A percentile compares a stretch with the other conserved stretches of the same genome.
Evolutionary conservation across 2,113 vertebrate species (phyloP).

Genomic region (Pelvicachromis taeniatus): DNA sequence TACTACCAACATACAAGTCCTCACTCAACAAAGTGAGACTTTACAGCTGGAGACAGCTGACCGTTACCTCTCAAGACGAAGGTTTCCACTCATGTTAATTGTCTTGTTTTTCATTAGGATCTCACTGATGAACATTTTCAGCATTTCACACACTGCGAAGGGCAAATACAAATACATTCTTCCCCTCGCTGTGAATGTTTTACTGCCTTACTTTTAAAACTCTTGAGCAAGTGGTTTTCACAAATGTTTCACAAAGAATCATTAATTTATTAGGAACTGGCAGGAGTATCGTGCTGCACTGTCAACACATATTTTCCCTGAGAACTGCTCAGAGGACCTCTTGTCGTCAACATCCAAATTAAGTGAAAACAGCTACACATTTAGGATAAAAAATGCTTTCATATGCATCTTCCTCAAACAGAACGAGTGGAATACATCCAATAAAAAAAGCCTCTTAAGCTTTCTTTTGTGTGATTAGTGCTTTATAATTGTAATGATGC

Average conservation of each 20-base stretch:
- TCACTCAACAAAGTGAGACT: background rate
- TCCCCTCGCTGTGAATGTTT: background rate
- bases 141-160: background rate
- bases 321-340: background rate
- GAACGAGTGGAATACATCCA: background rate
- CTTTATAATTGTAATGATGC: background rate
- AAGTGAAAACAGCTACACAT: conserved; percentile 5
- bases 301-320: conserved; percentile 15
- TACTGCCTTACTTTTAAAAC: background rate
- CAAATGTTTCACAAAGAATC: background rate
- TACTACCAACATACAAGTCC: background rate
- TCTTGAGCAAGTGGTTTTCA: background rate
- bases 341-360: background rate
- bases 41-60: background rate
- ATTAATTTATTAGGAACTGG: conserved; percentile 16
- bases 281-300: background rate
- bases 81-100: background rate
- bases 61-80: background rate
- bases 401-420: background rate
- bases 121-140: background rate
- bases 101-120: background rate
- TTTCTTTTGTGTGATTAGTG: background rate
- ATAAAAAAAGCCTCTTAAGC: background rate
- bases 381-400: background rate
- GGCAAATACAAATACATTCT: background rate